These are phyloP conservation scores for Meriones unguiculatus DNA, from an alignment of 2,113 vertebrate species.

Conservation along the genomic window DNA sequence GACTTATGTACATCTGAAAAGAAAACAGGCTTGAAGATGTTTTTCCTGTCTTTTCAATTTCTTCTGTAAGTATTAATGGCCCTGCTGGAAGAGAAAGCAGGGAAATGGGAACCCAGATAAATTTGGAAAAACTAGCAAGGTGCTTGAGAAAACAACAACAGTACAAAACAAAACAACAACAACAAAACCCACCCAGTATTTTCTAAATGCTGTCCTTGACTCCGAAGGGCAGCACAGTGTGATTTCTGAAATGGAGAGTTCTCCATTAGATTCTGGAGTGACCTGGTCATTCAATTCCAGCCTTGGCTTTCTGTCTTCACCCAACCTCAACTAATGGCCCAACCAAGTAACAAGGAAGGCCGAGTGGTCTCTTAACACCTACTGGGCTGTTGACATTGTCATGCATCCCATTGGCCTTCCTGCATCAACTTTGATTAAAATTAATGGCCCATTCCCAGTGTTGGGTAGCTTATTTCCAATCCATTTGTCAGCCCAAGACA, in stretches of 20 bases:
- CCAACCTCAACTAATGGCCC: constrained; percentile 97
- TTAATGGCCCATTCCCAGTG: constrained; percentile 97
- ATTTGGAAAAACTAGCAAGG: constrained; percentile 63
- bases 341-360: constrained; percentile 89
- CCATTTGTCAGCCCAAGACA: constrained; percentile 96
- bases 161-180: constrained; percentile 28
- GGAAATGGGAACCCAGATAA: constrained; percentile 57
- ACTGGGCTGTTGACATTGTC: constrained; percentile 95
- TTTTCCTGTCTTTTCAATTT: constrained; percentile 29
- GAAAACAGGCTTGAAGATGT: constrained; percentile 66
- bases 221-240: constrained; percentile 90
- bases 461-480: constrained; percentile 96
- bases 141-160: constrained; percentile 10
- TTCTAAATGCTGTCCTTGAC: constrained; percentile 93
- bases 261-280: constrained; percentile 97
- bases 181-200: constrained; percentile 65
- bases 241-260: constrained; percentile 95
- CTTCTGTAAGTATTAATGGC: constrained; percentile 70
- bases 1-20: constrained; percentile 64
- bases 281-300: constrained; percentile 99
- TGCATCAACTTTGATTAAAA: constrained; percentile 99
- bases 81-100: constrained; percentile 33
- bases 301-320: constrained; percentile 96
- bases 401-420: constrained; percentile 93
- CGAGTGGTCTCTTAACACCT: constrained; percentile 91